Evolutionary conservation across 2,888 invertebrate species (phyloP).

Genomic region (Clunio marinus): DNA sequence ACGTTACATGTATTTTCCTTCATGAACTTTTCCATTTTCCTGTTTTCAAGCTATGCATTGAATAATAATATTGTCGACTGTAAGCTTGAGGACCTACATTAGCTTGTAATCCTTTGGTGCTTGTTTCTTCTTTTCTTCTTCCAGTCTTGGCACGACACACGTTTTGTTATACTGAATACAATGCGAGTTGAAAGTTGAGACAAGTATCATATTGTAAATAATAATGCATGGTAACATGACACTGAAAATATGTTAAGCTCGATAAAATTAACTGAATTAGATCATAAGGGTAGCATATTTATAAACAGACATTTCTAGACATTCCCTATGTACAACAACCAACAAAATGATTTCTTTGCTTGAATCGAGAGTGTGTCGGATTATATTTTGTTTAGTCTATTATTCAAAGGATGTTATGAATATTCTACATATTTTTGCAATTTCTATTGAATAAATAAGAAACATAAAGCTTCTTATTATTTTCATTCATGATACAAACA

Average conservation of each 20-base stretch:
- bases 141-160: background rate
- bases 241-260: background rate
- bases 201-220: background rate
- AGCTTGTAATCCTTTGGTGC: background rate
- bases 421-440: no score
- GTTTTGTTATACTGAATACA: background rate
- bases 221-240: no score
- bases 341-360: no score
- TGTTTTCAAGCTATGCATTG: background rate
- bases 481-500: no score
- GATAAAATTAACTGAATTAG: background rate
- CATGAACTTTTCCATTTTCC: no score
- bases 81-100: background rate
- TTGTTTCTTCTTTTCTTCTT: background rate
- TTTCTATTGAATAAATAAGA: constrained; percentile 1
- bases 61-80: constrained; percentile 10
- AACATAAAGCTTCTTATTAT: background rate
- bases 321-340: no score
- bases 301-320: no score
- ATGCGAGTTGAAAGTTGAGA: background rate
- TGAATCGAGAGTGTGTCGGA: no score
- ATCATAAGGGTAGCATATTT: background rate
- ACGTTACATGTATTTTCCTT: no score
- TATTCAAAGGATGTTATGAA: no score
- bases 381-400: no score